Evolutionary conservation across 2,113 vertebrate genomes (phyloP).

Genomic region (Grammomys surdaster): DNA sequence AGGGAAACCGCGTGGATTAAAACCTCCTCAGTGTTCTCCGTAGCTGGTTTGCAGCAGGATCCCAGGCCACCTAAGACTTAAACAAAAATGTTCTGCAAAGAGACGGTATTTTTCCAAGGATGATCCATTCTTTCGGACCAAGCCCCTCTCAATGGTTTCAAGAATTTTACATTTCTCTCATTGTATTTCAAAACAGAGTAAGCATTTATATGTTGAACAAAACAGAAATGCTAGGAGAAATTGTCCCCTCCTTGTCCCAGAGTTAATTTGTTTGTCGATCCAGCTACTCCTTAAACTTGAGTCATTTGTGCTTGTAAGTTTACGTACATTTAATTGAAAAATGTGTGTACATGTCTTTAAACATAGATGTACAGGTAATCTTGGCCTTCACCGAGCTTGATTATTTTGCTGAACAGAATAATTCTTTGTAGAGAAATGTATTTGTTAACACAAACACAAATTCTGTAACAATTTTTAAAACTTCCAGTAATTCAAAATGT

Average conservation of each 20-base stretch:
- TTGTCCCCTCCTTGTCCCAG: background rate
- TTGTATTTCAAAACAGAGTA: background rate
- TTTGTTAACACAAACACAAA: background rate
- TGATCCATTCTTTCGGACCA: background rate
- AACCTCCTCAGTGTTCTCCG: background rate
- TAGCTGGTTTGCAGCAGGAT: background rate
- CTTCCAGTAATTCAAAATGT: background rate
- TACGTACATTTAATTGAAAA: constrained; percentile 12
- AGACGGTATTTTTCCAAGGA: background rate
- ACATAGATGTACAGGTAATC: background rate
- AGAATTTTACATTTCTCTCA: background rate
- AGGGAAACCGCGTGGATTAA: background rate
- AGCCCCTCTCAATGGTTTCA: background rate
- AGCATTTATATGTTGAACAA: background rate
- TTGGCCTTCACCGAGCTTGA: background rate
- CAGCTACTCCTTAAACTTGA: background rate
- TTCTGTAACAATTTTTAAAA: background rate
- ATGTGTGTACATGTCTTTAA: background rate
- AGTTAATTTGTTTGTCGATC: background rate
- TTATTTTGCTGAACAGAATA: background rate
- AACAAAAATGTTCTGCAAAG: background rate
- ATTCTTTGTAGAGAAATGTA: background rate
- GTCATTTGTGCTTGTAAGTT: background rate
- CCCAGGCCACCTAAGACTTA: background rate
- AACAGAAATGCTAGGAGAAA: background rate